Percentiles rank a stretch among this genome's conserved stretches.
Conservation (phyloP, 2,888 invertebrate species). For the Petrolisthes cinctipes region DNA sequence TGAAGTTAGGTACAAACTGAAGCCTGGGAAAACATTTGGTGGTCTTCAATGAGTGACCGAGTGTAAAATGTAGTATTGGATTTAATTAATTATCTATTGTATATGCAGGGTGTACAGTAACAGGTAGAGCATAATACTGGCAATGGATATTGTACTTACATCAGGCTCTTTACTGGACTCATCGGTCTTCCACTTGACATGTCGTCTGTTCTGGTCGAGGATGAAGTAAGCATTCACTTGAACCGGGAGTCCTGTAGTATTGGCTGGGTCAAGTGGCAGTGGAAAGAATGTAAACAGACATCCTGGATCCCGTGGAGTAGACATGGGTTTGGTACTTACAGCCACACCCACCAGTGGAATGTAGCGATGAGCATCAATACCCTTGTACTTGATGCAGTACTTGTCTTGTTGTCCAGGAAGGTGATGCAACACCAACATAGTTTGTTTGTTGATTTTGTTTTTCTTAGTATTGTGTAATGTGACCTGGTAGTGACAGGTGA, state of each 20-base stretch:
- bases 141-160: too few relatives aligned
- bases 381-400: too few relatives aligned
- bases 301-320: neutral
- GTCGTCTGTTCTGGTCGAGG: slow-evolving; percentile 39
- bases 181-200: slow-evolving; percentile 44
- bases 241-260: slow-evolving; percentile 28
- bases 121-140: too few relatives aligned
- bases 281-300: slow-evolving; percentile 38
- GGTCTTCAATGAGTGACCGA: too few relatives aligned
- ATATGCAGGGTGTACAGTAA: too few relatives aligned
- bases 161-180: slow-evolving; percentile 32
- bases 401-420: neutral
- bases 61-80: too few relatives aligned
- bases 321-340: too few relatives aligned
- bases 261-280: slow-evolving; percentile 19
- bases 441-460: neutral
- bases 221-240: slow-evolving; percentile 33
- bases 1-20: too few relatives aligned
- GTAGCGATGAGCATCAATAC: too few relatives aligned
- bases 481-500: slow-evolving; percentile 13
- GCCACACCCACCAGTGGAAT: too few relatives aligned
- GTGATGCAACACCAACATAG: neutral
- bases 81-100: too few relatives aligned
- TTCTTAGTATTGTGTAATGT: slow-evolving; percentile 12
- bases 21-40: too few relatives aligned